Conservation (phyloP, 2,113 vertebrate genomes). For the Andinoacara biseriatus region DNA sequence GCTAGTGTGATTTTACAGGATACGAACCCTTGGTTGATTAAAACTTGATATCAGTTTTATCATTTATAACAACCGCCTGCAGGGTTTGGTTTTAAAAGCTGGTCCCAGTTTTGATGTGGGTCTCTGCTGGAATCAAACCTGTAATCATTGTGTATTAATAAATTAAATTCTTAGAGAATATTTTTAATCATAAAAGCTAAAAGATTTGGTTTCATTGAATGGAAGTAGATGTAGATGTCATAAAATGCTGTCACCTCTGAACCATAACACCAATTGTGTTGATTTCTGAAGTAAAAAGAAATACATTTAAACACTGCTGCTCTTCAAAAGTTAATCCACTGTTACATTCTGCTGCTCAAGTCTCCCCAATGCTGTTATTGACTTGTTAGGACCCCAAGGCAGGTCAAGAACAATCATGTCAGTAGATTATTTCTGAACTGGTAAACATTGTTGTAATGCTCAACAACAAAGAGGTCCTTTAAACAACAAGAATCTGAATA, state of each 20-base stretch:
- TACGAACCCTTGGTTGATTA: not conserved
- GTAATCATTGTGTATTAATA: not conserved
- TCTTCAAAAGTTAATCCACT: not conserved
- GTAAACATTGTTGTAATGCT: not conserved
- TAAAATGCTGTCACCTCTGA: not conserved
- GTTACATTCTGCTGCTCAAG: not conserved
- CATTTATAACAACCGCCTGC: not conserved
- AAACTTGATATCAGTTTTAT: not conserved
- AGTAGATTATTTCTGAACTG: not conserved
- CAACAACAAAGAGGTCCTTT: not conserved
- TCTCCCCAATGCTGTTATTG: not conserved
- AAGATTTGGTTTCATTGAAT: not conserved
- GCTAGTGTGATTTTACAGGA: not conserved
- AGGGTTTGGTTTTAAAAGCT: not conserved
- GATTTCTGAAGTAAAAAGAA: not conserved
- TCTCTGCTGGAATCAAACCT: not conserved
- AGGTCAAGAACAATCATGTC: not conserved
- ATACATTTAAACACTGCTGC: rapidly evolving
- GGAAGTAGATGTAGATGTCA: not conserved
- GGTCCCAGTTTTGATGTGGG: not conserved
- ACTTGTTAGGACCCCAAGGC: not conserved
- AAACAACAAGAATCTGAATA: not conserved
- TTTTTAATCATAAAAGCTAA: not conserved
- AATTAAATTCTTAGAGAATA: not conserved
- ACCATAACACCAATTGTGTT: not conserved